Percentiles rank a stretch among this genome's conserved stretches.
Evolutionary conservation across 2,797 vertebrate species (phyloP).

Genomic region (Sebastes steindachneri): DNA sequence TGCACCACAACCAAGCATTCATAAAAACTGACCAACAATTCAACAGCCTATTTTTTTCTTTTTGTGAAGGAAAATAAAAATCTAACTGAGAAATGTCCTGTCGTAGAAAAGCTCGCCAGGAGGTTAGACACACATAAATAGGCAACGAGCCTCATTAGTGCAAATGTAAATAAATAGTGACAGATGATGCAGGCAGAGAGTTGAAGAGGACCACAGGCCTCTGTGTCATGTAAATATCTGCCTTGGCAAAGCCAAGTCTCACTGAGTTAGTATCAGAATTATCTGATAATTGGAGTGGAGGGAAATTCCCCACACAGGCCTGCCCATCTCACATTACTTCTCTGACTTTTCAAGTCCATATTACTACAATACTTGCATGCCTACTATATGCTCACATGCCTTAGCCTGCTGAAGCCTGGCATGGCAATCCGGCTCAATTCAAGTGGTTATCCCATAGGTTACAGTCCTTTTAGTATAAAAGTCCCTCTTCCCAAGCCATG

Average conservation of each 20-base stretch:
- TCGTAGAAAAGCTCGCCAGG: conserved; percentile 22
- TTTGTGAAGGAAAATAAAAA: conserved; percentile 10
- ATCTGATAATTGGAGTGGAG: background rate
- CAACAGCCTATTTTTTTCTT: background rate
- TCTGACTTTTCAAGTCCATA: background rate
- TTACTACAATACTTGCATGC: background rate
- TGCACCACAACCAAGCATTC: background rate
- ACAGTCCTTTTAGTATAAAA: background rate
- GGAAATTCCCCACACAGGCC: background rate
- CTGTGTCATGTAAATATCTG: conserved; percentile 42
- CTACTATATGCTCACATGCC: background rate
- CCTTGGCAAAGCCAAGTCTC: conserved; percentile 28
- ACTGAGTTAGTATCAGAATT: conserved; percentile 19
- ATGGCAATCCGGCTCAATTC: background rate
- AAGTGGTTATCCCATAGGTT: background rate
- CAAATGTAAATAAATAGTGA: conserved; percentile 54
- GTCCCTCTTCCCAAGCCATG: background rate
- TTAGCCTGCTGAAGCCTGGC: background rate
- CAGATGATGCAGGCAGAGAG: conserved; percentile 32
- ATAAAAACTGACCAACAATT: background rate
- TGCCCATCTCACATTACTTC: background rate
- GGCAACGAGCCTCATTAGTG: conserved; percentile 43
- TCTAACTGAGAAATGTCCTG: background rate
- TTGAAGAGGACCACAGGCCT: conserved; percentile 1
- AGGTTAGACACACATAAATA: conserved; percentile 50